Evolutionary conservation across 2,113 vertebrate genomes (phyloP), one percentile per base, ranked within the genome.

Genomic region (Rhadina sibilatrix): DNA sequence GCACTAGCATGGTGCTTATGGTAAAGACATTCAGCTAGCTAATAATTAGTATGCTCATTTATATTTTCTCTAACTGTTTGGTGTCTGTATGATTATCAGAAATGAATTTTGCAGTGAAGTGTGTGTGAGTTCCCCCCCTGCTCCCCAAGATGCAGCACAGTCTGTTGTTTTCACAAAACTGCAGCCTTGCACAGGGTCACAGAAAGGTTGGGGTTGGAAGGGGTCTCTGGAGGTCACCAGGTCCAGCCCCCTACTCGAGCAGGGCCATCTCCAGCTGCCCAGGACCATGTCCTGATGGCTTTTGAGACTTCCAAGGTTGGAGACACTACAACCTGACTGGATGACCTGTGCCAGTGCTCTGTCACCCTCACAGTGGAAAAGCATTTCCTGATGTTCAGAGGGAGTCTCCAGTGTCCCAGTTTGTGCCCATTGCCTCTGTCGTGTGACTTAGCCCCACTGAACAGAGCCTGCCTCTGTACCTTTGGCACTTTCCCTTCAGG

Each of bases 111-210:
- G 47, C 52, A 54, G 25, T 57, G 18, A 65, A 47, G 12, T 30
- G 11, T 33, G 5, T 28, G 20, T 15, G 28, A 10, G 14, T 47
- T 49, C 9, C 5, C 2, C 4, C 4, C 4, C 2, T 15, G 7
- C 6, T 38, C 24, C 27, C 23, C 2, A 7, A 4, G 18, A 23
- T 56, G 28, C 46, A 70, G 18, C 47, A 3, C 25, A 44, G 40
- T 0, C 0, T 57, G 47, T 53, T 5, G 6, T 85, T 70, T 22
- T 35, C 54, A 56, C 46, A 37, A 7, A 65, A 31, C n/a, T 9
- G 16, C 57, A 52, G 46, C 22, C 23, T 40, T 19, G 14, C n/a
- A 5, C 20, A 28, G 47, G 23, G 19, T 44, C 57, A 38, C 37
- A 22, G 38, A 6, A n/a, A 37, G 22, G 11, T 0, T 49, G 72